A percentile compares a stretch with the other conserved stretches of the same genome.
Conservation (phyloP, 2,888 invertebrate species). For the Theodoxus fluviatilis region DNA sequence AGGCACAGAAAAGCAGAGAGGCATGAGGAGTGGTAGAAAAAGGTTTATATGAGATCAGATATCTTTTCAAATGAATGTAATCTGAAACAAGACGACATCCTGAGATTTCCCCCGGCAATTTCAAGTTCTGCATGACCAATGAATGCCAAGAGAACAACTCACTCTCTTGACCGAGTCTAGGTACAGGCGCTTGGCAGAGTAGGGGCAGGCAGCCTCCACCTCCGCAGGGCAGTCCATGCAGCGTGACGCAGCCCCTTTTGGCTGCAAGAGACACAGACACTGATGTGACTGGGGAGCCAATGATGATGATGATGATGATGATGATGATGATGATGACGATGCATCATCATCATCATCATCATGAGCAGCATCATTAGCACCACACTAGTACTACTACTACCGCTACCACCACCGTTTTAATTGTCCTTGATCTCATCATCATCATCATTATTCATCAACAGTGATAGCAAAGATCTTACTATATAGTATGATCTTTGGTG, state of each 20-base stretch:
- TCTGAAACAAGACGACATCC: too few relatives aligned
- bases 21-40: too few relatives aligned
- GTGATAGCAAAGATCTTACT: too few relatives aligned
- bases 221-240: constrained; percentile 65
- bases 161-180: constrained; percentile 48
- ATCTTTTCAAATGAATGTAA: too few relatives aligned
- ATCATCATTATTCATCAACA: neutral
- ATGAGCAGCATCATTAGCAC: neutral
- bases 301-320: neutral
- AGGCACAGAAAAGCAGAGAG: too few relatives aligned
- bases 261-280: constrained; percentile 44
- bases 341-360: neutral
- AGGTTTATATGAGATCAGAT: too few relatives aligned
- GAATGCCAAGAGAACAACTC: too few relatives aligned
- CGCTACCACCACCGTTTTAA: neutral
- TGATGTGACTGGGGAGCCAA: neutral
- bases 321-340: neutral
- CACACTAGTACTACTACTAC: neutral
- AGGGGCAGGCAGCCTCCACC: constrained; percentile 64
- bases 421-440: neutral
- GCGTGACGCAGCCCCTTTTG: constrained; percentile 59
- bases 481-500: too few relatives aligned
- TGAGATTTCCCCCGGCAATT: too few relatives aligned
- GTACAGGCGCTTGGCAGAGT: constrained; percentile 67
- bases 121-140: too few relatives aligned